Evolutionary conservation across 2,113 vertebrate genomes (phyloP), one percentile per base, ranked within the genome.

Genomic region (Capreolus pygargus): DNA sequence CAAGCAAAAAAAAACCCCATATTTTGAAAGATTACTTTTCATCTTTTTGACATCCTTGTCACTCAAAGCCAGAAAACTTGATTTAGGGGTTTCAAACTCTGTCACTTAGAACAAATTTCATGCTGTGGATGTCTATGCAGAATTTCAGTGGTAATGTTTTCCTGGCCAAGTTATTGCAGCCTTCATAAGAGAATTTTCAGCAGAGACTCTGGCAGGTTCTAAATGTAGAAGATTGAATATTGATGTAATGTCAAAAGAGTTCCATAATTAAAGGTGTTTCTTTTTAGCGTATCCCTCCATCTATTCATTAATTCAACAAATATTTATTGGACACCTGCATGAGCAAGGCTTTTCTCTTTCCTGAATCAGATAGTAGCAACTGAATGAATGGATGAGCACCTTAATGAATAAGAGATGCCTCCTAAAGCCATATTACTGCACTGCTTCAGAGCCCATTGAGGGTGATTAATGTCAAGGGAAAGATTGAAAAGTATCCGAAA

Each of bases 11-110:
- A 98, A 57, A 30, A 33, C 0, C 0, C 33, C 36, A 61, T 90
- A 98, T 97, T 98, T 98, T 97, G 94, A 97, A 97, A 98, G 97
- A 97, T 98, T 97, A 96, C 97, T 98, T 98, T 98, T 96, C 97
- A 98, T 98, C 97, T 98, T 97, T 96, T 97, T 97, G 96, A 98
- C 97, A 97, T 93, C 91, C 89, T 93, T 98, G 98, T 98, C 98
- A 98, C 64, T 98, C 98, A 98, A 96, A 97, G 70, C 74, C 60
- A 92, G 89, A 95, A 97, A 96, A 94, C 54, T 94, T 97, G 96
- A 98, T 98, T 96, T 97, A 93, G 86, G 91, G 84, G 78, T 97
- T 98, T 98, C 91, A 98, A 97, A 94, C 61, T 93, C 94, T 98
- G 93, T 97, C 97, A 97, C 70, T 97, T 95, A 90, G 74, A 97